These are phyloP conservation scores for Ochropleura leucogaster DNA, from an alignment of 2,888 invertebrate species.

Conservation along the genomic window DNA sequence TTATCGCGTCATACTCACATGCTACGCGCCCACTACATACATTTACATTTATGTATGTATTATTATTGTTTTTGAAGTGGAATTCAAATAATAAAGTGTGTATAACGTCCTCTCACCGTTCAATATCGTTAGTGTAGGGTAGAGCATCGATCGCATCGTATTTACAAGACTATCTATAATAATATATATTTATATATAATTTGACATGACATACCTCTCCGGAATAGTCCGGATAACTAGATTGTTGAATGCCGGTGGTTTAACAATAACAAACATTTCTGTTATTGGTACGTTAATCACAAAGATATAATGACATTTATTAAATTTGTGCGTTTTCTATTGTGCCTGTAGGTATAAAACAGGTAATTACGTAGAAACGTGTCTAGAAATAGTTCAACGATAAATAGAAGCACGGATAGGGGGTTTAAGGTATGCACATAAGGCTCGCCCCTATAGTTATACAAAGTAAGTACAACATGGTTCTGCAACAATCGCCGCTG, in stretches of 20 bases:
- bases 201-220: slow-evolving; percentile 19
- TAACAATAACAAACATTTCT: slow-evolving; percentile 40
- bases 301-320: slow-evolving; percentile 38
- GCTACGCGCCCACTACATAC: slow-evolving; percentile 27
- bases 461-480: neutral
- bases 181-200: no score
- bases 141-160: no score
- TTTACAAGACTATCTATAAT: slow-evolving; percentile 5
- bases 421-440: neutral
- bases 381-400: slow-evolving; percentile 25
- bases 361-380: slow-evolving; percentile 12
- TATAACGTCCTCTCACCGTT: slow-evolving; percentile 19
- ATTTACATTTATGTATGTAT: slow-evolving; percentile 1
- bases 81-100: slow-evolving; percentile 43
- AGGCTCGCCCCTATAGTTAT: neutral
- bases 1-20: slow-evolving; percentile 20
- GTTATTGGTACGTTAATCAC: slow-evolving; percentile 28
- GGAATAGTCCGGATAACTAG: neutral
- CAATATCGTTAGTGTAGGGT: neutral
- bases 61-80: slow-evolving; percentile 34
- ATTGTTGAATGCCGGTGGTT: slow-evolving; percentile 26
- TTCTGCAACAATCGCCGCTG: slow-evolving; percentile 2
- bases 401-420: slow-evolving; percentile 16
- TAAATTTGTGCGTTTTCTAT: neutral
- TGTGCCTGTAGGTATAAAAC: slow-evolving; percentile 18